These are phyloP conservation scores for Rhegmatorhina hoffmannsi DNA, from an alignment of 2,113 vertebrate species.

Conservation along the genomic window DNA sequence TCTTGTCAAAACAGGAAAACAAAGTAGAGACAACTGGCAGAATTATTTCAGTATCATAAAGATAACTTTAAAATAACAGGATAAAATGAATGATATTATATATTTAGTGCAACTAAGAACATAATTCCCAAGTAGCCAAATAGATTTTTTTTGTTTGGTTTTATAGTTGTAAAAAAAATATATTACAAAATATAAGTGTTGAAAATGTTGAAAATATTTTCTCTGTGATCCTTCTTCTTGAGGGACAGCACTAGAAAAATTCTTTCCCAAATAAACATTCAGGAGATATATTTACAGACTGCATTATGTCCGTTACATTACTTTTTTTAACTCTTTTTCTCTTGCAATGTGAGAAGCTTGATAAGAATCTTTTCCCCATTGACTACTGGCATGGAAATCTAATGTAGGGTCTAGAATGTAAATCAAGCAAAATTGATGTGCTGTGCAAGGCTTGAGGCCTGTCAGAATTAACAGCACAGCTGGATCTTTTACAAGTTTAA, in stretches of 20 bases:
- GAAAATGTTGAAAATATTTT: background rate
- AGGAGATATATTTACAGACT: background rate
- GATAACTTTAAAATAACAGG: background rate
- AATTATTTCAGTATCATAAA: background rate
- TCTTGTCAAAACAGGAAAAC: background rate
- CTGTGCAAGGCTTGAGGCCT: background rate
- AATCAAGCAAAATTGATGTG: conserved; percentile 17
- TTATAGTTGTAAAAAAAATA: background rate
- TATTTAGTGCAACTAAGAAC: background rate
- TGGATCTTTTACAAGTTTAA: conserved; percentile 16
- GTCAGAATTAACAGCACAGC: conserved; percentile 14
- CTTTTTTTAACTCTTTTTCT: background rate
- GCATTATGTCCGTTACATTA: background rate
- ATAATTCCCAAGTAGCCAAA: background rate
- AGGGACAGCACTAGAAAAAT: background rate
- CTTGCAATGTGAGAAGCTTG: background rate
- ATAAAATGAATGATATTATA: background rate
- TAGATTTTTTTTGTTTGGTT: background rate
- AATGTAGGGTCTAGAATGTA: background rate
- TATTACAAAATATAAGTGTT: background rate
- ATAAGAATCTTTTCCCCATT: background rate
- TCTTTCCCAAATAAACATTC: background rate
- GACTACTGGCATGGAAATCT: background rate
- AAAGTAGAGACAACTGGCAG: background rate
- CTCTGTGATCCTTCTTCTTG: background rate